Evolutionary conservation across 2,113 vertebrate genomes (phyloP), one percentile per base, ranked within the genome.

Genomic region (Brachyistius frenatus): DNA sequence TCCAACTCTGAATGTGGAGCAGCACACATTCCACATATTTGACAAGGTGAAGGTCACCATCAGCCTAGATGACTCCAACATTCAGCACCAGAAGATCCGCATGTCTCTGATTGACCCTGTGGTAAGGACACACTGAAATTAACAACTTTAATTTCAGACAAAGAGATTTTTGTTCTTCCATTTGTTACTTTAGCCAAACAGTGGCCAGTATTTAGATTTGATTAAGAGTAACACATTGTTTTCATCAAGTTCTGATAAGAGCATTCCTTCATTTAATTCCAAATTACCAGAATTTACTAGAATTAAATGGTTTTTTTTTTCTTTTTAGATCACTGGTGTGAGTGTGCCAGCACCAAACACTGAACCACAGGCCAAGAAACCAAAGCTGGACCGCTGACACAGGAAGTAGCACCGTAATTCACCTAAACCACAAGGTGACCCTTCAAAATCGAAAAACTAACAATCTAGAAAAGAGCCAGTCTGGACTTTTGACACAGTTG

Each of bases 31-130:
- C 60, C 84, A 52, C 68, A 76, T 98, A 37, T 99, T 99, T 93
- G 97, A 99, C 91, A 96, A 93, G 86, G 97, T 99, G 84, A 97
- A 95, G 90, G 97, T 99, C 69, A 97, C 95, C 78, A 90, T 99
- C 86, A 96, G 88, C 76, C 92, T 99, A 65, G 98, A 99, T 58
- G 95, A 95, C 65, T 97, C 98, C 61, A 99, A 99, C 76, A 93
- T 99, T 78, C 98, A 99, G 61, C 97, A 99, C 83, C 98, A 99
- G 94, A 99, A 98, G 94, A 99, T 99, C 86, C 94, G 96, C 63
- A 99, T 99, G 98, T 89, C 95, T 2, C 91, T 99, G 44, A 93
- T 95, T 4, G 96, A 99, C 50, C 98, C 98, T 0, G 94, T 97
- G 96, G 98, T 99, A 93, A 94, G 95, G 10, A 79, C 54, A 9